Evolutionary conservation across 1,140 invertebrate genomes (phyloP).

Genomic region (Micrasema longulum): DNA sequence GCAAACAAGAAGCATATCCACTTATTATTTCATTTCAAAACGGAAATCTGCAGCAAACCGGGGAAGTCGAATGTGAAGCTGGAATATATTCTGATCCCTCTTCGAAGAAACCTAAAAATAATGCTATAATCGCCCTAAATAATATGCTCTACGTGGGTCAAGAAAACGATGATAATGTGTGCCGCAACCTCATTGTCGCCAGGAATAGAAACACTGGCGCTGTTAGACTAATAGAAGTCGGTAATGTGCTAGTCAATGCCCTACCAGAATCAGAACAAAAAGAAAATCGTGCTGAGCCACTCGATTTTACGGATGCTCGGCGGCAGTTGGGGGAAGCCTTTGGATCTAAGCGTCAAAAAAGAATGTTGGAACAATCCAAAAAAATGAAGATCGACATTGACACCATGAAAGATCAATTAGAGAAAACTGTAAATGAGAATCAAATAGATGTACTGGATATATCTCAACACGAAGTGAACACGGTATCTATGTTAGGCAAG

Average conservation of each 20-base stretch:
- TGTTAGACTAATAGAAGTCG: conserved; percentile 49
- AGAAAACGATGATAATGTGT: conserved; percentile 24
- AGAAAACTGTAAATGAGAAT: conserved; percentile 56
- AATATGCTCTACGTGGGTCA: conserved; percentile 38
- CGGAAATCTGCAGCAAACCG: conserved; percentile 19
- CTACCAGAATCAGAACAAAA: conserved; percentile 20
- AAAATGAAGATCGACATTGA: conserved; percentile 61
- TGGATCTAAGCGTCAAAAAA: conserved; percentile 63
- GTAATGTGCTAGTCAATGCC: conserved; percentile 37
- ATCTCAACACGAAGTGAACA: conserved; percentile 26
- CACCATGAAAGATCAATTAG: conserved; percentile 60
- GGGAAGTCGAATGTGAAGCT: conserved; percentile 2
- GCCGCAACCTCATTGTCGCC: conserved; percentile 40
- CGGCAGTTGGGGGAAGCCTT: conserved; percentile 61
- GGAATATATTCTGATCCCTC: conserved; percentile 26
- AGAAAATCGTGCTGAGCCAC: background rate
- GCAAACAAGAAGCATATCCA: conserved; percentile 38
- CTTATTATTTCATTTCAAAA: conserved; percentile 36
- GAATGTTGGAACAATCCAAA: conserved; percentile 62
- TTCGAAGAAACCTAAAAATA: conserved; percentile 4
- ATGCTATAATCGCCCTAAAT: conserved; percentile 23
- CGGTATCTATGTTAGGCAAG: conserved; percentile 6
- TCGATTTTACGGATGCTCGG: conserved; percentile 14
- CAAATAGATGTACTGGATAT: conserved; percentile 39
- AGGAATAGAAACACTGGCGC: conserved; percentile 46